phyloP scores from a whole-genome alignment of 2,797 vertebrate genomes.

The Aulostomus chinensis region DNA sequence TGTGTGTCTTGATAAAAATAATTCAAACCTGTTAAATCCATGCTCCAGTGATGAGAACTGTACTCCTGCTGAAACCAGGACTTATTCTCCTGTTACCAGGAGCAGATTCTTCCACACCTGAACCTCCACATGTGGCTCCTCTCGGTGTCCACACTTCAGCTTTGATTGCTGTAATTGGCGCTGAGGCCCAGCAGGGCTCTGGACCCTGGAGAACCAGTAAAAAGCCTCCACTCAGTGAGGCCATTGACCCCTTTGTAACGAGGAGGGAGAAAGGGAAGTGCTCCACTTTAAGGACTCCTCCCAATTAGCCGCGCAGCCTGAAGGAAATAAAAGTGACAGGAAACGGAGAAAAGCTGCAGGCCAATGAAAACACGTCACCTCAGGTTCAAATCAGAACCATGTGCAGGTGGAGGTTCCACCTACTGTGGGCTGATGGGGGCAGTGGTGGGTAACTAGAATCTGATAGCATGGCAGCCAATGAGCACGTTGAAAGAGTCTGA shows the following conservation, averaged over 20 bases:
- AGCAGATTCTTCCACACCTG: conserved; percentile 54
- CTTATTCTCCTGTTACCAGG: conserved; percentile 51
- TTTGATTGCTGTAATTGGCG: conserved; percentile 73
- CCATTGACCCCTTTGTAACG: conserved; percentile 67
- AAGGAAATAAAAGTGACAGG: conserved; percentile 66
- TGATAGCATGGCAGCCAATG: no score
- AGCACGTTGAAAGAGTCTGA: conserved; percentile 6
- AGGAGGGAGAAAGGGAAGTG: conserved; percentile 32
- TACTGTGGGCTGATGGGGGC: conserved; percentile 65
- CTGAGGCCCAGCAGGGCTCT: conserved; percentile 51
- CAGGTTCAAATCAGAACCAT: conserved; percentile 79
- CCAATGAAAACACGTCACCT: conserved; percentile 76
- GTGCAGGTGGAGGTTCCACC: conserved; percentile 70
- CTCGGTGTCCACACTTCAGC: conserved; percentile 39
- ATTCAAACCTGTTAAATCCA: no score
- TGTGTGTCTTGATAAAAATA: no score
- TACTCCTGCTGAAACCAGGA: conserved; percentile 54
- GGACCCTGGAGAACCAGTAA: conserved; percentile 37
- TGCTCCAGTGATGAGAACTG: no score
- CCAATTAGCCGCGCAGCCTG: conserved; percentile 61
- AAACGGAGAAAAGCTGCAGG: conserved; percentile 52
- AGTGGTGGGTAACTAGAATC: conserved; percentile 11
- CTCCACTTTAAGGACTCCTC: conserved; percentile 35
- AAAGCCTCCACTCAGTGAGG: conserved; percentile 49
- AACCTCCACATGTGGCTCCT: conserved; percentile 54